Percentiles rank a stretch among this genome's conserved stretches.
Evolutionary conservation across 2,888 invertebrate genomes (phyloP).

Genomic region (Pocota personata): DNA sequence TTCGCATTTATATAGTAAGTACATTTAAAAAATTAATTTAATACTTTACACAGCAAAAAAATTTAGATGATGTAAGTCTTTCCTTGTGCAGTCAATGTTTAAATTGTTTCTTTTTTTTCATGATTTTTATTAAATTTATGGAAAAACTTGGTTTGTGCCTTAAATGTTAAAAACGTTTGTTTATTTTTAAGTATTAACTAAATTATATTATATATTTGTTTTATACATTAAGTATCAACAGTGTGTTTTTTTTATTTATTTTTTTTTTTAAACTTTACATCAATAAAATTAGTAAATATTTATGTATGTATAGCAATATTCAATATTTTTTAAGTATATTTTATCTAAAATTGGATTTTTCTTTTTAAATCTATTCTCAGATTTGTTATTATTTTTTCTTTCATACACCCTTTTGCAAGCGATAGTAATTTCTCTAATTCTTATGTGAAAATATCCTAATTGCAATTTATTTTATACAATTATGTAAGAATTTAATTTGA

Average conservation of each 20-base stretch:
- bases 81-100: constrained; percentile 66
- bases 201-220: constrained; percentile 9
- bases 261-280: constrained; percentile 32
- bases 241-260: constrained; percentile 25
- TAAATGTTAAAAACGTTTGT: constrained; percentile 27
- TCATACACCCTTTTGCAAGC: not conserved
- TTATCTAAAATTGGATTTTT: constrained; percentile 52
- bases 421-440: constrained; percentile 1
- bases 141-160: constrained; percentile 63
- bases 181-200: constrained; percentile 25
- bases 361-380: not conserved
- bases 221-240: constrained; percentile 55
- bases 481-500: constrained; percentile 39
- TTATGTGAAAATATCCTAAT: not conserved
- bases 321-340: constrained; percentile 61
- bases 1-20: constrained; percentile 13
- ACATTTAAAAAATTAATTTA: not conserved
- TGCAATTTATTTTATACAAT: constrained; percentile 19
- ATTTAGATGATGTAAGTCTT: constrained; percentile 56
- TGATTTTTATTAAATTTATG: constrained; percentile 19
- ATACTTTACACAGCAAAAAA: constrained; percentile 38
- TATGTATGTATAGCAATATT: constrained; percentile 47
- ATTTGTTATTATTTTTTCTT: not conserved
- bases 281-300: constrained; percentile 42
- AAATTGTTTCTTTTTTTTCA: constrained; percentile 4